phyloP scores from a whole-genome alignment of 2,888 invertebrate genomes.

The Stenotaenia linearis region DNA sequence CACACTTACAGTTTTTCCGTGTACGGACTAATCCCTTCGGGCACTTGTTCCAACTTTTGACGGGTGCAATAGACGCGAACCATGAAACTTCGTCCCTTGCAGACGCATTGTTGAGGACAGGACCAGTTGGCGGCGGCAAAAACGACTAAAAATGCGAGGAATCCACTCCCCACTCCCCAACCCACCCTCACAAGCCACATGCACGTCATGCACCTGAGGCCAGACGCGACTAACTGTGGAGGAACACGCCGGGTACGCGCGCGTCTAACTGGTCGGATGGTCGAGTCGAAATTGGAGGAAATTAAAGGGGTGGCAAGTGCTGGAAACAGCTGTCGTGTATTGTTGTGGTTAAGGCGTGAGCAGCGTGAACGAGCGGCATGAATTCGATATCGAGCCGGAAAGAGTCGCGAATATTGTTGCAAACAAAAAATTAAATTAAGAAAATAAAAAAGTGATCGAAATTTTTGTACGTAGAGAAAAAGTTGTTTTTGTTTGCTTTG shows the following conservation, averaged over 20 bases:
- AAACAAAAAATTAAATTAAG: not conserved
- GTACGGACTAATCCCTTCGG: not conserved
- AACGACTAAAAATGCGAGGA: not conserved
- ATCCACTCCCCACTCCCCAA: not conserved
- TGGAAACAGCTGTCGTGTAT: not conserved
- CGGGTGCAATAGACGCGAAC: slow-evolving; percentile 15
- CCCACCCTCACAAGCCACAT: not conserved
- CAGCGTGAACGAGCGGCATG: not conserved
- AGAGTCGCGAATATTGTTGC: not conserved
- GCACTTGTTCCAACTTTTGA: not conserved
- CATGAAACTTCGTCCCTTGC: not conserved
- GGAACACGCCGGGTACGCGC: not conserved
- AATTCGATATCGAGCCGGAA: not conserved
- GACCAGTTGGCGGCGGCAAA: not conserved
- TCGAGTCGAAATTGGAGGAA: not conserved
- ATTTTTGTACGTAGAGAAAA: not conserved
- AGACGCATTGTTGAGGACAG: slow-evolving; percentile 11
- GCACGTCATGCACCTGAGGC: not conserved
- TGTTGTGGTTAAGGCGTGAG: not conserved
- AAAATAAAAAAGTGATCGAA: not conserved
- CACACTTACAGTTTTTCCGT: slow-evolving; percentile 28
- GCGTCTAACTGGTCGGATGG: not conserved
- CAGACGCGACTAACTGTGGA: not conserved
- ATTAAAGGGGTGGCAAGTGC: not conserved
- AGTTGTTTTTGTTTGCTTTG: not conserved